phyloP scores from a whole-genome alignment of 2,113 vertebrate genomes.

The Phrynosoma platyrhinos region DNA sequence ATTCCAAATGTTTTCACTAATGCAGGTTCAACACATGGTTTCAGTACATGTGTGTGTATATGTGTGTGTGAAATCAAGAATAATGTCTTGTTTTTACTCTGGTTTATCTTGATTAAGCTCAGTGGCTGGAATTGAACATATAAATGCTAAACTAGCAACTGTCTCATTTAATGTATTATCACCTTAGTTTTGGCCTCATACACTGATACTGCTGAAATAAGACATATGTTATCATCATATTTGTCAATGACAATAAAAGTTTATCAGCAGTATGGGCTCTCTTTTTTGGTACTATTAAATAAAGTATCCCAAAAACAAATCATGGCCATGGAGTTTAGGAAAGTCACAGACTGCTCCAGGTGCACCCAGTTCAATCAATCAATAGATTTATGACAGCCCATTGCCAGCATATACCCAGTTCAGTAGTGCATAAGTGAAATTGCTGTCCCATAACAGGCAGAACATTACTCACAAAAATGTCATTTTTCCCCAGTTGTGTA shows the following conservation, averaged over 20 bases:
- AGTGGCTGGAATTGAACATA: not conserved
- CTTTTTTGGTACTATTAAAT: too few species aligned
- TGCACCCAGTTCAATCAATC: too few species aligned
- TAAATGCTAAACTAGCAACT: not conserved
- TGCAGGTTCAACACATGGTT: slow-evolving; percentile 1
- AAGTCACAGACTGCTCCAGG: not conserved
- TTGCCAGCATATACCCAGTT: too few species aligned
- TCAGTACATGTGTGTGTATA: not conserved
- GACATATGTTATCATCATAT: not conserved
- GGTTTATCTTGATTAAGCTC: not conserved
- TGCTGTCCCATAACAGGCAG: not conserved
- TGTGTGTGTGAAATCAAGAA: not conserved
- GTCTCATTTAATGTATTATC: not conserved
- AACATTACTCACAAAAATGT: not conserved
- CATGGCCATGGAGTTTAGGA: not conserved
- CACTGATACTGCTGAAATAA: not conserved
- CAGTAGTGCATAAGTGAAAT: not conserved
- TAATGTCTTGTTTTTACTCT: not conserved
- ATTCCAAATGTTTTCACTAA: not conserved
- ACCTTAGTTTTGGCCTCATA: not conserved
- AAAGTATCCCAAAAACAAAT: slow-evolving; percentile 1
- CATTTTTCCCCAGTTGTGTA: slow-evolving; percentile 14
- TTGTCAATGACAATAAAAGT: not conserved
- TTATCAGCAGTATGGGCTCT: not conserved
- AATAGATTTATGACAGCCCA: too few species aligned